Evolutionary conservation across 2,888 invertebrate species (phyloP), one percentile per base, ranked within the genome.

Genomic region (Aphidius colemani): DNA sequence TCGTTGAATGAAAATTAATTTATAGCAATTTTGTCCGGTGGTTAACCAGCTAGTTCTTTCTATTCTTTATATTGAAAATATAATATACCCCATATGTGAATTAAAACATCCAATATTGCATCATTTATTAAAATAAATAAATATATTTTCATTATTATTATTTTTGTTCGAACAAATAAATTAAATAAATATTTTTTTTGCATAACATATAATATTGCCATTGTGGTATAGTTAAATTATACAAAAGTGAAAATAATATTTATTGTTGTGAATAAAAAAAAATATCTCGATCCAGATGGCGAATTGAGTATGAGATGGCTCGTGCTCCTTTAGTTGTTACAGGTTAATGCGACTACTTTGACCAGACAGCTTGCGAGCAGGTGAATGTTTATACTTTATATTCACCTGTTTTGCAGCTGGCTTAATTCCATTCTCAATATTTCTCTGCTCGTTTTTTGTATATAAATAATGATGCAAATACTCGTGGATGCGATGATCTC

Each of bases 351-450:
- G 53, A 46, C 48, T 59, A 48, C 10, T 11, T 44, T 48, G 48
- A 49, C 30, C 45, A 30, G 30, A 62, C 80, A 79, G 79, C 76
- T 79, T 80, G 78, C 72, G 69, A 69, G 75, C 80, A 80, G 80
- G 80, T 80, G 80, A 75, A 30, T 30, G 30, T 30, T 71, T 71
- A 67, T 64, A 63, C 60, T 30, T 71, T 71, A 67, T 64, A 63
- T 61, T 72, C 79, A 80, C 79, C 80, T 80, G 80, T 74, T 72
- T 71, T 53, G 74, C 80, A 80, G 72, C 80, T 80, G 80, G 74
- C 72, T 60, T 44, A 41, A 10, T 55, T 49, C 55, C 44, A 55
- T 55, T 30, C 30, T 44, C 44, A 18, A 44, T n/a, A 55, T 18
- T 43, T n/a, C 8, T 13, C 43, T 44, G 49, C 18, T 40, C 43